Percentiles rank a stretch among this genome's conserved stretches.
phyloP scores from a whole-genome alignment of 92 coral and sea anemone species.

The Porites lobata region DNA sequence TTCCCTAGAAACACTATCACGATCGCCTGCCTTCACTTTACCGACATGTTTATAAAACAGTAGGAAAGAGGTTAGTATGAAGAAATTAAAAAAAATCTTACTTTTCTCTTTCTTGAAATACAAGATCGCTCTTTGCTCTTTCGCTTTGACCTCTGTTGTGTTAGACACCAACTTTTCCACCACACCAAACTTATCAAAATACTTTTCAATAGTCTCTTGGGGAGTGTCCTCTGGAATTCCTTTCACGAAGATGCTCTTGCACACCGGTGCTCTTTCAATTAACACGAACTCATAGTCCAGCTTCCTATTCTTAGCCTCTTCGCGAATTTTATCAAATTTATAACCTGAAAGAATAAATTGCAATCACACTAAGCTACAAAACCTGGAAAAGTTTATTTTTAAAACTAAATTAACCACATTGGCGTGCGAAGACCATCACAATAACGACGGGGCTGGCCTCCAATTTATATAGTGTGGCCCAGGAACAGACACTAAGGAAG shows the following conservation, averaged over 20 bases:
- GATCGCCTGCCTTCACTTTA: no score
- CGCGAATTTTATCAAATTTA: neutral
- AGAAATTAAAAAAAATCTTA: neutral
- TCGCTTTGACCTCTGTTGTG: neutral
- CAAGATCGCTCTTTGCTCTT: conserved; percentile 15
- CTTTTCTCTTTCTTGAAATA: conserved; percentile 28
- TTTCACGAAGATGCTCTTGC: conserved; percentile 40
- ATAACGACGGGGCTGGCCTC: no score
- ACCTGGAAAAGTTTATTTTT: no score
- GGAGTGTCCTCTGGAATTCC: conserved; percentile 29
- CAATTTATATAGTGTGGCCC: no score
- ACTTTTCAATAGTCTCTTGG: neutral
- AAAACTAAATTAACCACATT: no score
- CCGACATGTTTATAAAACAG: no score
- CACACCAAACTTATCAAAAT: conserved; percentile 26
- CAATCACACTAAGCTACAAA: neutral
- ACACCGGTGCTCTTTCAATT: conserved; percentile 49
- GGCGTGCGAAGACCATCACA: no score
- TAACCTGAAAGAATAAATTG: conserved; percentile 1
- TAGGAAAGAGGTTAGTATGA: no score
- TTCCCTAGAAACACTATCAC: no score
- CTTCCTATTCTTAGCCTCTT: conserved; percentile 5
- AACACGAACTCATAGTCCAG: neutral
- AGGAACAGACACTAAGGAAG: no score
- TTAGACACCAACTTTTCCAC: conserved; percentile 10